Evolutionary conservation across 2,888 invertebrate species (phyloP), one percentile per base, ranked within the genome.

Genomic region (Sabatieria punctata): DNA sequence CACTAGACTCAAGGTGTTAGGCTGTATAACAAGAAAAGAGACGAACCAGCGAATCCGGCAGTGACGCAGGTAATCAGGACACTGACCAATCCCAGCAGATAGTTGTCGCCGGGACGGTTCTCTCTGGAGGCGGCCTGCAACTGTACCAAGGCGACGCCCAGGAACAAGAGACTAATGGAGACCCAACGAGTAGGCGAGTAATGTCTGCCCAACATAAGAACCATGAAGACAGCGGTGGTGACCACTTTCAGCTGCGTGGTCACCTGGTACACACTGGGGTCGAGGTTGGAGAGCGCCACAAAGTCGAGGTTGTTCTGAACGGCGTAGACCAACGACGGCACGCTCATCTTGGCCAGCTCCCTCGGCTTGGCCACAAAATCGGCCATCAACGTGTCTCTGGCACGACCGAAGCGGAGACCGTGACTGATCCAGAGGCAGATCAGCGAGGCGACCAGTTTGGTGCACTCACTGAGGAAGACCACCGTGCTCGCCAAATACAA

Each of bases 191-290:
- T 45, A 4, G 27, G n/a, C 4, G 63, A 63, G 50, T 63, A 65
- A 6, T 53, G 52, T 8, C 61, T 47, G 2, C 62, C 59, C n/a
- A 65, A 55, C 48, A 65, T 63, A 18, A 54, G 40, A 49, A 60
- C 57, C 65, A 65, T 65, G 52, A 65, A 65, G 8, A 65, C 43
- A n/a, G 65, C 65, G 1, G 65, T 65, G 19, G 64, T 60, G 36
- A 65, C 61, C 25, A 65, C 62, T 54, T 65, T 65, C 44, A 65
- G 53, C 48, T 65, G 64, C 13, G 56, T 60, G n/a, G 63, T 63
- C 25, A 64, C 64, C 51, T 52, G 37, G 52, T 64, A 64, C 22
- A 63, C 57, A n/a, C 59, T 60, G 6, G 64, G 60, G 38, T 63
- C 60, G 42, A 64, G 50, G 49, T 64, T 63, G 33, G 58, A 57